Evolutionary conservation across 1,140 invertebrate species (phyloP), one percentile per base, ranked within the genome.

Genomic region (Rhysida immarginata): DNA sequence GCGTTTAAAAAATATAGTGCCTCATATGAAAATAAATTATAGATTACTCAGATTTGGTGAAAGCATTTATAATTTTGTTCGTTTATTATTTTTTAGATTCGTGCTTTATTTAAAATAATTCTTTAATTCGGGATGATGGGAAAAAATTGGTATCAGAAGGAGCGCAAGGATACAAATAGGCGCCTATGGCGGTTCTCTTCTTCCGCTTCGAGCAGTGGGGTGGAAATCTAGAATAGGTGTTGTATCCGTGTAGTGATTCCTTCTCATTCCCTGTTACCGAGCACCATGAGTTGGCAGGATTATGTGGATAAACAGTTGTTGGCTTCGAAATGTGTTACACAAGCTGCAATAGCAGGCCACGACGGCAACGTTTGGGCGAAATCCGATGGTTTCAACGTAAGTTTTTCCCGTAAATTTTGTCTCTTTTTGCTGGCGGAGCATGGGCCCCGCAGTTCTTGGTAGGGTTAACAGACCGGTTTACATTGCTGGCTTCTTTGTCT

Each of bases 281-380:
- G 24, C 69, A 82, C 72, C 70, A 94, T 92, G 88, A 92, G 87
- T 82, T 95, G 90, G 90, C 88, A 94, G 84, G 87, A 91, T 82
- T 95, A 95, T 79, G 87, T 95, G 71, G 89, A 93, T 77, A 93
- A 91, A 79, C 89, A 95, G 77, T 83, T 94, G 77, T 79, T 93
- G 75, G 87, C 87, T 67, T 89, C 87, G 68, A 83, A 81, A 74
- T 90, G 86, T 82, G 86, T 91, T 64, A 85, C 82, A 72, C 89
- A 89, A 80, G 89, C 89, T 63, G 87, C 86, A 62, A 95, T 94
- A 71, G 87, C 85, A 69, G 89, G 89, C 72, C 85, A 89, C 74
- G 89, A 95, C 73, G 90, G 90, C 71, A 87, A 87, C 76, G 78
- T 93, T 67, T 95, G 90, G 90, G 89, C 89, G 59, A 90, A 89